A percentile compares a stretch with the other conserved stretches of the same genome.
phyloP scores from a whole-genome alignment of 64 coral and sea anemone genomes.

The Pocillopora damicornis region DNA sequence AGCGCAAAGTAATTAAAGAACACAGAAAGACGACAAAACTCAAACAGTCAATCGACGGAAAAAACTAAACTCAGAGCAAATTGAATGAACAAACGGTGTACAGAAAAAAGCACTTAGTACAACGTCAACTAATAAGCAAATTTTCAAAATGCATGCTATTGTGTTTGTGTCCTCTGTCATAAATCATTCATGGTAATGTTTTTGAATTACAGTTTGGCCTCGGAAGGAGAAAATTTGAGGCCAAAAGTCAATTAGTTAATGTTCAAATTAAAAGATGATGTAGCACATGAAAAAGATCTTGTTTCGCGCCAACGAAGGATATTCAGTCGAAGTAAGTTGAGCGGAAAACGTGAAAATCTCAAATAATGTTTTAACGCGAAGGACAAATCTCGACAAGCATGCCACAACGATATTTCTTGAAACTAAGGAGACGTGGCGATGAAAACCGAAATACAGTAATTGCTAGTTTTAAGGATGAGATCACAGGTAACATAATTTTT shows the following conservation, averaged over 20 bases:
- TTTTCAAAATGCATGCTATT: conserved; percentile 40
- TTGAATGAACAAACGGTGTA: conserved; percentile 4
- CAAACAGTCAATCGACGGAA: neutral
- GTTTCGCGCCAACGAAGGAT: neutral
- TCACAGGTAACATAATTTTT: neutral
- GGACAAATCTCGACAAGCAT: neutral
- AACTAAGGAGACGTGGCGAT: conserved; percentile 23
- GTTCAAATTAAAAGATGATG: neutral
- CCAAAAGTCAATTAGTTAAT: conserved; percentile 38
- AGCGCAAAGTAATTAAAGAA: conserved; percentile 26
- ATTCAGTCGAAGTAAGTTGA: neutral
- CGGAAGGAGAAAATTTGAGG: conserved; percentile 16
- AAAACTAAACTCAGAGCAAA: neutral
- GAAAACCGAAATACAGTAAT: neutral
- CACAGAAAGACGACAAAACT: neutral
- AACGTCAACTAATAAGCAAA: conserved; percentile 18
- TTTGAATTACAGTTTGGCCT: conserved; percentile 18
- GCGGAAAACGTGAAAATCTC: neutral
- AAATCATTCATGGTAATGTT: conserved; percentile 28
- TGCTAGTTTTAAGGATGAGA: neutral
- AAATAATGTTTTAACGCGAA: neutral
- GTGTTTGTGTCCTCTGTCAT: conserved; percentile 19
- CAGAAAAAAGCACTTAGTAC: neutral
- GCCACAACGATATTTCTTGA: neutral
- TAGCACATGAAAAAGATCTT: neutral